Evolutionary conservation across 2,797 vertebrate genomes (phyloP).

Genomic region (Erethizon dorsatum): DNA sequence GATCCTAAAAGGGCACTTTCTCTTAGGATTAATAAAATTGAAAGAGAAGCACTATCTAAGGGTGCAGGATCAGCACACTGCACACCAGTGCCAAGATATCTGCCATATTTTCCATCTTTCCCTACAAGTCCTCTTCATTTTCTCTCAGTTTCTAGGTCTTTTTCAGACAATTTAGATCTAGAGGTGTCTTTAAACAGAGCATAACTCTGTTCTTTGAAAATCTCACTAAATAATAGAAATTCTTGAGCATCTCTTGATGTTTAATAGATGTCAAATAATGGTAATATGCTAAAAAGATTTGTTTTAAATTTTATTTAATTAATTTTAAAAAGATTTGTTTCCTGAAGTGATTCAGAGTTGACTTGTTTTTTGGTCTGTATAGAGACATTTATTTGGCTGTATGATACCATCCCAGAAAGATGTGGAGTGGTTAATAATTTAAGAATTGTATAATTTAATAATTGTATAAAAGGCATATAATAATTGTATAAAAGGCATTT

Average conservation of each 20-base stretch:
- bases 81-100: background rate
- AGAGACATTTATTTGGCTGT: conserved; percentile 34
- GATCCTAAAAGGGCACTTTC: background rate
- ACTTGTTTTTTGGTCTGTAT: conserved; percentile 39
- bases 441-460: background rate
- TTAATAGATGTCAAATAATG: conserved; percentile 58
- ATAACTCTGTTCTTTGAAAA: conserved; percentile 46
- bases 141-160: background rate
- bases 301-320: background rate
- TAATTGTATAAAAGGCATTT: conserved; percentile 54
- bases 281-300: conserved; percentile 18
- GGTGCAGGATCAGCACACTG: background rate
- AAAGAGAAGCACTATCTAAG: background rate
- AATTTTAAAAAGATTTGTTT: conserved; percentile 33
- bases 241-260: background rate
- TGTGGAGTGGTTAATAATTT: conserved; percentile 46
- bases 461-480: conserved; percentile 31
- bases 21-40: background rate
- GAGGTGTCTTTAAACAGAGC: conserved; percentile 28
- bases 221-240: conserved; percentile 47
- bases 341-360: conserved; percentile 39
- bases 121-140: background rate
- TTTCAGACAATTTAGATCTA: conserved; percentile 2
- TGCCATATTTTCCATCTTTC: background rate
- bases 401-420: conserved; percentile 31